Base-by-base conservation (phyloP, 2,113 vertebrate species). In the Nothocercus julius region DNA sequence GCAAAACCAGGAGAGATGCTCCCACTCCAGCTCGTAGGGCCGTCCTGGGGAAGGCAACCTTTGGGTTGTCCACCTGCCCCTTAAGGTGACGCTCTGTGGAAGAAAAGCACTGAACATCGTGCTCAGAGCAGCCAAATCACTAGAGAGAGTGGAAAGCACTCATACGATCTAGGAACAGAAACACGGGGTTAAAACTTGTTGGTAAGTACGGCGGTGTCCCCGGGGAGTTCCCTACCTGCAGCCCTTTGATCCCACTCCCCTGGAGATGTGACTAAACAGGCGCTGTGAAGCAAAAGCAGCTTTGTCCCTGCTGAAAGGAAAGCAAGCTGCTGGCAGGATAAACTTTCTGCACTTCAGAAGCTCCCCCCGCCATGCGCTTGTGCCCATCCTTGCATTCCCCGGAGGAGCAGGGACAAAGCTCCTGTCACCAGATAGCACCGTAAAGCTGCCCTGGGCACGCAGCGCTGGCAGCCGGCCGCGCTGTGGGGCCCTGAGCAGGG, bases 11-110 rank as follows among this genome's bases (percentile, higher is more conserved):
- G 59, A 59, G 19, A 27, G 14, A 24, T 28, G 51, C 40, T 87
- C 25, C 44, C 22, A 0, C 7, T 32, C 7, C 30, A 22, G 25
- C 27, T 11, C 0, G 0, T 20, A 18, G 30, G 70, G 22, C 4
- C 11, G 3, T 64, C 15, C 9, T 3, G 64, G 25, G 27, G 68
- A 42, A 22, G 49, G 17, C 27, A 61, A 18, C 28, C 42, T 16
- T 11, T 0, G 8, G 49, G 49, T 14, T 34, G 9, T 25, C 75
- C 38, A 8, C 2, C 36, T 7, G n/a, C 5, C 13, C 1, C 19
- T 73, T 40, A 5, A 51, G 24, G 2, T 32, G 67, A 21, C 21
- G 53, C 14, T 64, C 30, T 28, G 7, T 11, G 19, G 22, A 54
- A 20, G 17, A 36, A 6, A 51, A 62, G 36, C 5, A 0, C 36